A percentile compares a stretch with the other conserved stretches of the same genome.
Conservation (phyloP, 2,113 vertebrate genomes). For the Syngnathus floridae region DNA sequence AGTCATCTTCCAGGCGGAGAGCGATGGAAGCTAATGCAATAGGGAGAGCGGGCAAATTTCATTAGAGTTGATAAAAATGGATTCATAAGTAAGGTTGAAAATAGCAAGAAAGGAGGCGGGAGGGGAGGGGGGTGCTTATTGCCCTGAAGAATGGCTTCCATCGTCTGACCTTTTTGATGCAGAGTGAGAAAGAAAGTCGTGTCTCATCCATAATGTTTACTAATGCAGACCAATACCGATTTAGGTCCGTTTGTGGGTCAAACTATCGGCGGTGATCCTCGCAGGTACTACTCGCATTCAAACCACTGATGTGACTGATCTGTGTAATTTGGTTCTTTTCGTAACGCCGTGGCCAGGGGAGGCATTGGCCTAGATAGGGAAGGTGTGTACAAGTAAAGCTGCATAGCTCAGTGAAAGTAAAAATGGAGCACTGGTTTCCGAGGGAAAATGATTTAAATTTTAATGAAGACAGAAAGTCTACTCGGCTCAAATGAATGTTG, state of each 20-base stretch:
- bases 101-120: conserved; percentile 34
- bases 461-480: conserved; percentile 55
- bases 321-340: conserved; percentile 21
- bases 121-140: conserved; percentile 27
- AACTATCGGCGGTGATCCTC: neutral
- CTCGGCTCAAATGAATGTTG: conserved; percentile 45
- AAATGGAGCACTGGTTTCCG: conserved; percentile 57
- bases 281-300: neutral
- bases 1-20: conserved; percentile 37
- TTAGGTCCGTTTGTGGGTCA: neutral
- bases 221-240: too few species aligned
- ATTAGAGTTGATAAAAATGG: conserved; percentile 59
- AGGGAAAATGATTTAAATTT: conserved; percentile 50
- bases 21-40: conserved; percentile 53
- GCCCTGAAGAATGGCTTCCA: conserved; percentile 31
- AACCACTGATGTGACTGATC: conserved; percentile 7
- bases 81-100: conserved; percentile 59
- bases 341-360: conserved; percentile 34
- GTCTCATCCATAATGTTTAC: conserved; percentile 8
- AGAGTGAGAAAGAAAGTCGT: conserved; percentile 17
- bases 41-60: conserved; percentile 47
- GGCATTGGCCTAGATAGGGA: conserved; percentile 59
- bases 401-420: conserved; percentile 52
- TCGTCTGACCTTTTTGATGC: conserved; percentile 47
- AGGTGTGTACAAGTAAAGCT: conserved; percentile 48